phyloP scores from a whole-genome alignment of 2,888 invertebrate species.

The Noctua fimbriata region DNA sequence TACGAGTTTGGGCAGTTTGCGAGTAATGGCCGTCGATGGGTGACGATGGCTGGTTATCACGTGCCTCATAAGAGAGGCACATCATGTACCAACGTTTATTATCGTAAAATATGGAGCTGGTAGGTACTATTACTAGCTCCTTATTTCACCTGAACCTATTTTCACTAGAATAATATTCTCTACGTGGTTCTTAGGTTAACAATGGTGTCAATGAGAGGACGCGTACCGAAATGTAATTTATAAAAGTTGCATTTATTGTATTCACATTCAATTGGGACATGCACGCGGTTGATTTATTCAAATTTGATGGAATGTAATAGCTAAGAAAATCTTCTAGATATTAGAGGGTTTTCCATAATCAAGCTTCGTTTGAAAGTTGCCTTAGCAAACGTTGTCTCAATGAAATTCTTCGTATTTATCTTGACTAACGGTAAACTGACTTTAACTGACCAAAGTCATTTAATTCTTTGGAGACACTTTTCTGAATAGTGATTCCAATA shows the following conservation, averaged over 20 bases:
- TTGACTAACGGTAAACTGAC: neutral
- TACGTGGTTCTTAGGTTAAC: neutral
- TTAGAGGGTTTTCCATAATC: neutral
- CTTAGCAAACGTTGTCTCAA: too few relatives aligned
- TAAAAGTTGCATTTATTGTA: neutral
- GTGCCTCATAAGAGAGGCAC: conserved; percentile 34
- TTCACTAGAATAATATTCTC: neutral
- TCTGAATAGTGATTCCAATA: neutral
- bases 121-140: neutral
- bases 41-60: conserved; percentile 14
- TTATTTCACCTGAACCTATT: neutral
- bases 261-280: neutral
- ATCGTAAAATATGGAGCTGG: neutral
- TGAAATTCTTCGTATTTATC: neutral
- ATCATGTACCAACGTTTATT: neutral
- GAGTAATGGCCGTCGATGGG: conserved; percentile 15
- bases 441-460: neutral
- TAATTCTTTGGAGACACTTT: neutral
- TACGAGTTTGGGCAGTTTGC: conserved; percentile 13
- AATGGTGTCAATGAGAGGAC: neutral
- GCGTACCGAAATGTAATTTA: neutral
- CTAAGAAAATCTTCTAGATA: neutral
- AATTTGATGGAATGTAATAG: neutral
- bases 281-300: neutral
- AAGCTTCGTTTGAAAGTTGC: neutral